Base-by-base conservation (phyloP, 1,140 invertebrate genomes). In the Meloidogyne floridensis region DNA sequence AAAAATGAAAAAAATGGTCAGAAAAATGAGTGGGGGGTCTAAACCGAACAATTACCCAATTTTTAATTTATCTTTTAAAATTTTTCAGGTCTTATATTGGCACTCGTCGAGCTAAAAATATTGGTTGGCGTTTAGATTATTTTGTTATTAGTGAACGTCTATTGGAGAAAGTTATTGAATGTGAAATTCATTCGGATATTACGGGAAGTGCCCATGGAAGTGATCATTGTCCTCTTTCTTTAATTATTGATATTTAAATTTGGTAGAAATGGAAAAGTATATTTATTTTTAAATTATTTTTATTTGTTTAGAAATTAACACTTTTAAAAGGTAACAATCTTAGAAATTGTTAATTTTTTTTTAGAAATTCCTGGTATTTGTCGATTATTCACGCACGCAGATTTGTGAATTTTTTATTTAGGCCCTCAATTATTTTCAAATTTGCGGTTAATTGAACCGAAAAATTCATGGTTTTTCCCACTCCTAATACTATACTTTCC, bases 61-160 rank as follows among this genome's bases (percentile, higher is more conserved):
- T 20, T 20, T 20, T 20, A 20, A 20, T 20, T 20, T 20, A 20
- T 20, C 20, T 20, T 20, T 20, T 20, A 20, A 20, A 20, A 20
- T 20, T 81, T 83, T 84, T 2, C 0, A 85, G 83, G 83, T 75
- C 83, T 2, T 96, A 96, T 89, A 94, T 96, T 92, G 92, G 91
- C 71, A 96, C 96, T 90, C 92, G 94, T 32, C 92, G 97, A 81
- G 91, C 92, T 3, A 96, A 94, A 87, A 97, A 99, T 92, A 93
- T 96, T 87, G 97, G 97, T 90, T 98, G 97, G 95, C 93, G 96
- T 90, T 91, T 98, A 82, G 96, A 98, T 91, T 98, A 98, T 90
- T 97, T 95, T 90, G 92, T 98, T 18, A 90, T 96, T 0, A 97
- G 95, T 0, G 92, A 96, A 86, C 92, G 93, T 80, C 91, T 98